Base-by-base conservation (phyloP, 2,113 vertebrate genomes). In the Hippocampus guttulatus region DNA sequence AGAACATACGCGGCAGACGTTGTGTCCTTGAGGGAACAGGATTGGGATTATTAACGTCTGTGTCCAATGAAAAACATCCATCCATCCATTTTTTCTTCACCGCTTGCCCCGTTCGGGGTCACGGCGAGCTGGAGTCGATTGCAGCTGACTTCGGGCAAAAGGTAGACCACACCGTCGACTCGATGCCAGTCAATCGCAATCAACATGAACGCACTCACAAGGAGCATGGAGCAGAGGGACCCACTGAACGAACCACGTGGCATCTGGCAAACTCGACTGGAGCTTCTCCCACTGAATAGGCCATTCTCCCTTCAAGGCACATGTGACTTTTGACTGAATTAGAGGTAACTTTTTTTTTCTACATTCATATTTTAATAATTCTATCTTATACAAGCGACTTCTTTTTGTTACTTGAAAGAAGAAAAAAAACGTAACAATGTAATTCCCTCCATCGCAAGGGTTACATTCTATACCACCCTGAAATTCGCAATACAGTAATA, bases 1-100 rank as follows among this genome's bases (percentile, higher is more conserved):
- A 40, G 2, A 74, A 76, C 70, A 87, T 85, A 85, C 80, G 80
- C 14, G 57, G 14, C 57, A 75, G 68, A 76, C 73, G 70, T 43
- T 1, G 18, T 18, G 71, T 82, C 73, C 71, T 63, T 71, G 45
- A 71, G 73, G 75, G 75, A 82, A 68, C 27, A 11, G 45, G 75
- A 79, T 84, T 85, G 78, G 71, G 57, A 60, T 60, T 30, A 16
- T 60, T 14, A 30, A 60, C 57, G 57, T 60, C 57, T 33, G 25
- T 16, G 58, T 18, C 27, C 27, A 61, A 33, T 33, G 27, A 61
- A 61, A 61, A 30, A 61, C 27, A 33, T 33, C 58, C 25, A 30
- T 6, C 58, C 12, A 20, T 30, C 8, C 58, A 61, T 33, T 38
- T 38, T 30, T 61, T 61, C 16, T 61, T 61, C 27, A 61, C 58